These are phyloP conservation scores for Lasioglossum baleicum DNA, from an alignment of 1,140 invertebrate species.

Conservation along the genomic window DNA sequence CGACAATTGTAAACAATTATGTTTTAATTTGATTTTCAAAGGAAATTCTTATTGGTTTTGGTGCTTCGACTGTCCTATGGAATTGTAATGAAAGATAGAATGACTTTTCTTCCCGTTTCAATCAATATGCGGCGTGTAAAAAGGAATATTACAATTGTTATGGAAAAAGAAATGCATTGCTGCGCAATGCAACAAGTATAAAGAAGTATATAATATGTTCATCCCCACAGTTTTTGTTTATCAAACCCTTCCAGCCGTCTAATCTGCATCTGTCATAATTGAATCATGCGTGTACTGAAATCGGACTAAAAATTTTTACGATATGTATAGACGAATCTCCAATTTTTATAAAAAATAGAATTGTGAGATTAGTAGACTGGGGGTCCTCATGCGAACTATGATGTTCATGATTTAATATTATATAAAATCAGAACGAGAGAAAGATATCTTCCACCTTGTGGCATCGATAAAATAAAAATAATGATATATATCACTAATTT, in stretches of 20 bases:
- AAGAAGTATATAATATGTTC: constrained; percentile 50
- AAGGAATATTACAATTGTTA: constrained; percentile 64
- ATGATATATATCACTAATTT: no score
- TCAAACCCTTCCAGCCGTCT: constrained; percentile 26
- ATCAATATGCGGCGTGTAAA: constrained; percentile 64
- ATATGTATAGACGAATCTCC: neutral
- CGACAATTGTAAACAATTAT: no score
- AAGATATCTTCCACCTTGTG: neutral
- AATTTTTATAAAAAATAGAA: no score
- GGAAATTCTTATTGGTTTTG: neutral
- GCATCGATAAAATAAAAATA: neutral
- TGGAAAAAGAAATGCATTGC: constrained; percentile 63
- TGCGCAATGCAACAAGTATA: constrained; percentile 66
- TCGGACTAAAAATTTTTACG: neutral
- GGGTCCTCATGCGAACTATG: no score
- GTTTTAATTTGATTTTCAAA: neutral
- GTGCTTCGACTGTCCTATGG: no score
- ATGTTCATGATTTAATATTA: no score
- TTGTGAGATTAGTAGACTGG: no score
- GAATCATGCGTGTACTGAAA: constrained; percentile 15
- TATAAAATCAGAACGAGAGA: no score
- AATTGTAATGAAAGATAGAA: no score
- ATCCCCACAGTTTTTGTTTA: constrained; percentile 37
- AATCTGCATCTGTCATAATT: neutral
- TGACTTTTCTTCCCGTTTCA: no score